Percentiles rank a stretch among this genome's conserved stretches.
These are phyloP conservation scores for Trachelus tabidus DNA, from an alignment of 2,888 invertebrate genomes.

Conservation along the genomic window DNA sequence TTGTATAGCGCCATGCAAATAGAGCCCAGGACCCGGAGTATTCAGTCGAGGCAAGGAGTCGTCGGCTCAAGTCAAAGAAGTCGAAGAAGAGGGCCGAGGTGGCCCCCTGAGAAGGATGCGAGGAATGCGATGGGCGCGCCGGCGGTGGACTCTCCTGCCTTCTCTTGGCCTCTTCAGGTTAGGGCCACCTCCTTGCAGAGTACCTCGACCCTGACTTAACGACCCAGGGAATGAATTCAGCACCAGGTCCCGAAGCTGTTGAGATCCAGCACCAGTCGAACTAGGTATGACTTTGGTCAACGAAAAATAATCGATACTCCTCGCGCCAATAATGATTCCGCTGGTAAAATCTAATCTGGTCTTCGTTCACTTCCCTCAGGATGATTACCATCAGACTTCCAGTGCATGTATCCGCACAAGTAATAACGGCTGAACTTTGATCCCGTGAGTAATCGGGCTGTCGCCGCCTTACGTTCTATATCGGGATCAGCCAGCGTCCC, in stretches of 20 bases:
- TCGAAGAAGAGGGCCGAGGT: not conserved
- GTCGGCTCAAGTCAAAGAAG: not conserved
- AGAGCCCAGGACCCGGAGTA: not conserved
- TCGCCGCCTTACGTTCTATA: constrained; percentile 19
- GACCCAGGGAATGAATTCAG: not conserved
- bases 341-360: not conserved
- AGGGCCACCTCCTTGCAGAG: constrained; percentile 1
- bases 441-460: constrained; percentile 48
- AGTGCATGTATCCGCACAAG: not conserved
- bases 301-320: not conserved
- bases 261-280: not conserved
- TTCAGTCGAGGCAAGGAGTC: not conserved
- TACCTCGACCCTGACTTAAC: not conserved
- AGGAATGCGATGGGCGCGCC: constrained; percentile 62
- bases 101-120: constrained; percentile 42
- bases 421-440: constrained; percentile 47
- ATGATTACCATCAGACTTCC: not conserved
- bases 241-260: not conserved
- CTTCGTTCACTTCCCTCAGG: not conserved
- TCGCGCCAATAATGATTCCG: not conserved
- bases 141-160: constrained; percentile 18
- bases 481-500: not conserved
- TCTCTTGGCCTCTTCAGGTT: constrained; percentile 18
- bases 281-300: not conserved
- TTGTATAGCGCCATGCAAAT: not conserved